phyloP scores from a whole-genome alignment of 2,113 vertebrate species.

The Solenodon paradoxus region DNA sequence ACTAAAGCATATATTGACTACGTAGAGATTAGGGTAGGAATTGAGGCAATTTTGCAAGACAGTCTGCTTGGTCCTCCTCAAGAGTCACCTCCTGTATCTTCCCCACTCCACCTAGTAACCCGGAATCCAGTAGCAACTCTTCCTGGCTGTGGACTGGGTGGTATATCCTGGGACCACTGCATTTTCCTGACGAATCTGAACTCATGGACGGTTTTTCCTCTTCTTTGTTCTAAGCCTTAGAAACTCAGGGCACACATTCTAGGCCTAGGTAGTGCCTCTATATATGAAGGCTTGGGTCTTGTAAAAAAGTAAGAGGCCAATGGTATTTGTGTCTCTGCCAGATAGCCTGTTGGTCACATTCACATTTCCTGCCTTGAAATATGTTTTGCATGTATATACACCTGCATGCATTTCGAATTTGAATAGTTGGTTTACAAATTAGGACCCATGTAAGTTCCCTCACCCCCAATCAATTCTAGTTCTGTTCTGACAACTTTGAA shows the following conservation, averaged over 20 bases:
- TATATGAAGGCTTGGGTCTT: background rate
- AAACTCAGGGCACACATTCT: background rate
- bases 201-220: background rate
- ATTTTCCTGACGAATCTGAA: background rate
- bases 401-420: background rate
- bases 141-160: background rate
- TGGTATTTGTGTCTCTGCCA: background rate
- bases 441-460: background rate
- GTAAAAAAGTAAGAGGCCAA: background rate
- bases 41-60: background rate
- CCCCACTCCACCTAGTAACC: rapidly evolving
- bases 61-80: background rate
- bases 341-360: background rate
- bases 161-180: background rate
- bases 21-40: background rate
- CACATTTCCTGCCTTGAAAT: background rate
- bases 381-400: background rate
- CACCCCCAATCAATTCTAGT: background rate
- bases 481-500: slow-evolving; percentile 17
- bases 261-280: background rate
- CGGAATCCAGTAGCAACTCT: background rate
- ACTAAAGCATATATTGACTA: background rate
- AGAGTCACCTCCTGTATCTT: background rate
- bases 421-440: background rate
- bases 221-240: background rate